These are phyloP conservation scores for Strigamia transsilvanica DNA, from an alignment of 2,888 invertebrate species.

Conservation along the genomic window DNA sequence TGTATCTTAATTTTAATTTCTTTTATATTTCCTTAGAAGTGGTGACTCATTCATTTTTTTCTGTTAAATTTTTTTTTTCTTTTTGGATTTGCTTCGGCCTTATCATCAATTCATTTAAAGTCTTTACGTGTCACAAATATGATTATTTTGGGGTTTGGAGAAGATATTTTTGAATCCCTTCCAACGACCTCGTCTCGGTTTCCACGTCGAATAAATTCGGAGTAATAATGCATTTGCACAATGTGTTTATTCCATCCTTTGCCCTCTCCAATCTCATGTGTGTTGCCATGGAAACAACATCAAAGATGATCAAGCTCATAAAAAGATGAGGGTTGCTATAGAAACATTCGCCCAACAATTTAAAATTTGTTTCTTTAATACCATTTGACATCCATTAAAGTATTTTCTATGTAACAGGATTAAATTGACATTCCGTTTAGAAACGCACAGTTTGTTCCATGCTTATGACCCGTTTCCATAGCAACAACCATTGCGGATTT, in stretches of 20 bases:
- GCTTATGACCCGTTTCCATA: conserved; percentile 1
- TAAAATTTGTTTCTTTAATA: conserved; percentile 1
- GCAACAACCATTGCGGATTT: not conserved
- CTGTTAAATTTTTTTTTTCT: not conserved
- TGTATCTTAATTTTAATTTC: not conserved
- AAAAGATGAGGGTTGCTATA: conserved; percentile 18
- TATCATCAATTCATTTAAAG: conserved; percentile 17
- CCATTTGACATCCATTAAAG: conserved; percentile 22
- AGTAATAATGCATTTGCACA: conserved; percentile 20
- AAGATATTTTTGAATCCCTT: conserved; percentile 35
- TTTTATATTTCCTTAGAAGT: not conserved
- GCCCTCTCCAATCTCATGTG: not conserved
- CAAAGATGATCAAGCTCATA: conserved; percentile 1
- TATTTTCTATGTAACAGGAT: not conserved
- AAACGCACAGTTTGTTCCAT: conserved; percentile 5
- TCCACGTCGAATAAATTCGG: not conserved
- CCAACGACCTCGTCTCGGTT: conserved; percentile 22
- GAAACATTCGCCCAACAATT: not conserved
- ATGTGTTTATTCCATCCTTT: conserved; percentile 25
- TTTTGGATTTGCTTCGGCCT: not conserved
- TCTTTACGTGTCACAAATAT: conserved; percentile 31
- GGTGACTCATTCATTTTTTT: conserved; percentile 5
- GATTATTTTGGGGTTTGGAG: conserved; percentile 27
- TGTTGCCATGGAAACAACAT: not conserved
- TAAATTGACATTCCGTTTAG: conserved; percentile 15